Evolutionary conservation across 2,797 vertebrate genomes (phyloP), one percentile per base, ranked within the genome.

Genomic region (Pantherophis alleghaniensis): DNA sequence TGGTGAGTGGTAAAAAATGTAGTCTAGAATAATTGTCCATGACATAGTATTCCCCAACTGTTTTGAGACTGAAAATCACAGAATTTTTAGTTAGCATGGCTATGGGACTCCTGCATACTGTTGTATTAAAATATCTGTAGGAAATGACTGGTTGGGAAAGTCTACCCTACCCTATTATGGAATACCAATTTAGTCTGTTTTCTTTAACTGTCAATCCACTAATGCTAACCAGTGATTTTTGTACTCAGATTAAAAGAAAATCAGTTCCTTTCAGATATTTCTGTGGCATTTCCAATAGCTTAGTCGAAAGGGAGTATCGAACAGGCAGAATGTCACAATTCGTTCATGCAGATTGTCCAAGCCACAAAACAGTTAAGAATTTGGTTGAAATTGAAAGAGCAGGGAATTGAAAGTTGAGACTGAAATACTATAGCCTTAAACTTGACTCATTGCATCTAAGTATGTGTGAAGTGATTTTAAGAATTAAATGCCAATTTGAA

Each of bases 321-420:
- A 91, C 90, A 93, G 92, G 92, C 90, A 92, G 9, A 37, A 56
- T 18, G 10, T 56, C 57, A 47, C 90, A 92, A 37, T 66, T 37
- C 20, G 1, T 51, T 69, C 74, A 5, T 92, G 24, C 92, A 47
- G 56, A 59, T 56, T 32, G 59, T 69, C 24, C 3, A n/a, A 87
- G 87, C 92, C 28, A 47, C 60, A 89, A 92, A 94, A 91, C 28
- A 94, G 93, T 91, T 92, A 95, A 93, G 5, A 13, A 90, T 89
- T 94, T 97, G 95, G 92, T 93, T 92, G 32, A 28, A 51, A 96
- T 94, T 1, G 7, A 55, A 55, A 53, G 87, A 32, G 18, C 7
- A 94, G 91, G 63, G 95, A 96, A 94, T 94, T 92, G 94, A 96
- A 92, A 95, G 93, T 93, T 94, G 92, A 94, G 91, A 91, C 42